Base-by-base conservation (phyloP, 2,113 vertebrate genomes). In the Thymallus thymallus region DNA sequence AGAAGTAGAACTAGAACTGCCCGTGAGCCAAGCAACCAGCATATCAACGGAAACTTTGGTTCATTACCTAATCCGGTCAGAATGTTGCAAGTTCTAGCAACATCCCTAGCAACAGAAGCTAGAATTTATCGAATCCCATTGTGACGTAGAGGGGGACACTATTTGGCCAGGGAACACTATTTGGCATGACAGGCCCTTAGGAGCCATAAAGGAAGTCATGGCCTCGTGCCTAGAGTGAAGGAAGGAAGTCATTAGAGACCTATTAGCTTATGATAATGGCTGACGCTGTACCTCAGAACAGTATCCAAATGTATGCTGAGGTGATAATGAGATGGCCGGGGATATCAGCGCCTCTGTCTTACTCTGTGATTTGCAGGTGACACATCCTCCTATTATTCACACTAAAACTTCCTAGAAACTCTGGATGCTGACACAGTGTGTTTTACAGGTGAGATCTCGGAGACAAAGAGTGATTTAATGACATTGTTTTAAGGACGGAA, bases 181-280 rank as follows among this genome's bases (percentile, higher is more conserved):
- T 35, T 2, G 7, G 7, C 35, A 9, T 35, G 35, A 35, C 35
- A 9, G 35, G 7, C 35, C 35, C 35, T 41, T 41, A 41, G 35
- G 84, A 82, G 74, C 83, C 1, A n/a, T 79, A 51, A 71, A 2
- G 35, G 71, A 62, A 74, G 80, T 78, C 81, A 74, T 66, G 73
- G 70, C 78, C 82, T 61, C 30, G 7, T 68, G 76, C 83, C 79
- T 83, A 65, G 77, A 85, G 77, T 84, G 83, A 85, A 41, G 35
- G 35, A 41, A 9, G 35, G 35, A 41, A 82, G 82, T 87, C 81
- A 84, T 80, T 80, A 83, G 85, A 88, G 67, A 88, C 84, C 85
- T 85, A 88, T 87, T 90, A 88, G 72, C 77, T 85, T 80, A 83
- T 78, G 85, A 80, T 82, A 85, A 90, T 87, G 69, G 76, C 67